Base-by-base conservation (phyloP, 2,113 vertebrate species). In the Gulo gulo region DNA sequence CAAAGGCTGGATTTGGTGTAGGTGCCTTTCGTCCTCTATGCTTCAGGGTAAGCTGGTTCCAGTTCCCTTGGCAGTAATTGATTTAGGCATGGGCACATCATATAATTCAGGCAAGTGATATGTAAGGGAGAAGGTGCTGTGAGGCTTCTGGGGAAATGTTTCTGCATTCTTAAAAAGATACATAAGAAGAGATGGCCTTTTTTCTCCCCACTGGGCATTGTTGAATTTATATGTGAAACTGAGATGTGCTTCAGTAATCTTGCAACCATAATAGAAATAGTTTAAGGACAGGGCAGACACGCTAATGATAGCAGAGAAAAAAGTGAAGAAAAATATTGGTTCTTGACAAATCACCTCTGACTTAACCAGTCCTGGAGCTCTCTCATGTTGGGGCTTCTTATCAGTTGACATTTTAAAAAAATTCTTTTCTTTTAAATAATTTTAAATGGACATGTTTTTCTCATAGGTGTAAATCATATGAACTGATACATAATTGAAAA, bases 141-240 rank as follows among this genome's bases (percentile, higher is more conserved):
- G 63, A 89, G 36, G 23, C 20, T 73, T 86, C 45, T 47, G 12
- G 45, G 36, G 50, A 96, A 73, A 63, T 73, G 65, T 89, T 94
- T 85, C 85, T 61, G 29, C 29, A 82, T 85, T 84, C 23, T 69
- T 95, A 76, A 88, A 91, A 93, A 36, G 42, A 84, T 63, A 31
- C 34, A 84, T 69, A 63, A 34, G 6, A 65, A 85, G 29, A 93
- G 59, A 85, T 82, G 67, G 16, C 2, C 80, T 73, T 93, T 80
- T 65, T 1, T 18, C 78, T 8, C 24, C 11, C 45, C 82, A 88
- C n/a, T 73, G 50, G 71, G 36, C 14, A n/a, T 89, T 93, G 71
- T 42, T 95, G 63, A 82, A 89, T 96, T 88, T 93, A 69, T 84
- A 69, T 71, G 45, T 86, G 24, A 85, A 86, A 81, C 59, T 31